Conservation (phyloP, 1,140 invertebrate species). For the Cryptotermes secundus region DNA sequence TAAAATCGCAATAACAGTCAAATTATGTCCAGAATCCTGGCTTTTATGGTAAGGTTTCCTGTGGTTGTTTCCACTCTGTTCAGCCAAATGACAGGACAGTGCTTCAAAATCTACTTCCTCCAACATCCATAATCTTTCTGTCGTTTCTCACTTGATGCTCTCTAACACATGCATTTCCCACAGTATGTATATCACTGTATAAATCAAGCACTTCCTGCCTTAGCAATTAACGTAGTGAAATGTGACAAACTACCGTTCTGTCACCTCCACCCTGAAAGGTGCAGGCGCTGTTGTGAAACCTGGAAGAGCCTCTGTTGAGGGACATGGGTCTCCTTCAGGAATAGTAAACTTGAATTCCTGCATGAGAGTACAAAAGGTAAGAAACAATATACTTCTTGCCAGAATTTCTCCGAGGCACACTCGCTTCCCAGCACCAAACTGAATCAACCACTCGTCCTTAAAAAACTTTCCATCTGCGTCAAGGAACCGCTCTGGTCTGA, state of each 20-base stretch:
- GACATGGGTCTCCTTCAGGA: conserved; percentile 42
- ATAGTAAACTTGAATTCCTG: conserved; percentile 53
- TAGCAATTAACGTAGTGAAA: too few species aligned
- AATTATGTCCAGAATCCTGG: too few species aligned
- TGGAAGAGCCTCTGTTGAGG: conserved; percentile 48
- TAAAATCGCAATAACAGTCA: too few species aligned
- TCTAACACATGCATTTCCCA: too few species aligned
- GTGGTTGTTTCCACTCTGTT: too few species aligned
- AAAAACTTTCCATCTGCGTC: conserved; percentile 50
- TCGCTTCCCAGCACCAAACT: conserved; percentile 51
- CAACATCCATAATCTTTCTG: too few species aligned
- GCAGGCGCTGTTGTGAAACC: conserved; percentile 56
- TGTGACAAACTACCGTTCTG: background rate
- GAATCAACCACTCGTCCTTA: conserved; percentile 50
- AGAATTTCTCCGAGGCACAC: conserved; percentile 61
- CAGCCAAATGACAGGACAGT: too few species aligned
- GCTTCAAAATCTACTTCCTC: too few species aligned
- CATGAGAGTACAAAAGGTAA: conserved; percentile 55
- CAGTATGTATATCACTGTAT: too few species aligned
- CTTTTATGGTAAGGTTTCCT: too few species aligned
- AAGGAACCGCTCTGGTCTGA: conserved; percentile 60
- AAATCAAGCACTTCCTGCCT: too few species aligned
- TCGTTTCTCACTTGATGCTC: too few species aligned
- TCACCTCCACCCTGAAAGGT: conserved; percentile 45
- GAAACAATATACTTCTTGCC: conserved; percentile 56